Evolutionary conservation across 2,888 invertebrate species (phyloP).

Genomic region (Ophion slaviceki): DNA sequence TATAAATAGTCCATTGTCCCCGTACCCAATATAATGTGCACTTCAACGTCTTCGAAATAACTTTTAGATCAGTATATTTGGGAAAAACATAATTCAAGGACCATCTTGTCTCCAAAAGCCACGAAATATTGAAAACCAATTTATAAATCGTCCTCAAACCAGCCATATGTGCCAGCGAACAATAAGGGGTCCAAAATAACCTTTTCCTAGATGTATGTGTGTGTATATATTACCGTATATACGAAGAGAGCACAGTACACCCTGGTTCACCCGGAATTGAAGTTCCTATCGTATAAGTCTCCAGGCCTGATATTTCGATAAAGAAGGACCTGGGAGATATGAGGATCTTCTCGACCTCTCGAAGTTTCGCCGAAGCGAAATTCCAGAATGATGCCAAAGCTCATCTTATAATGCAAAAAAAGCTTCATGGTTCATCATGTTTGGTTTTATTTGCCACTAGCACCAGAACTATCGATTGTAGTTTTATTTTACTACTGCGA

Average conservation of each 20-base stretch:
- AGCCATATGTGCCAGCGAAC: too few relatives aligned
- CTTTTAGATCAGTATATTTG: neutral
- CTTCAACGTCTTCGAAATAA: neutral
- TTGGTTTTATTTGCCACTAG: too few relatives aligned
- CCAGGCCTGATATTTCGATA: slow-evolving; percentile 35
- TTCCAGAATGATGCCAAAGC: slow-evolving; percentile 5
- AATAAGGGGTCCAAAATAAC: too few relatives aligned
- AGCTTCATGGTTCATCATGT: neutral
- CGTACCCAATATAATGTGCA: neutral
- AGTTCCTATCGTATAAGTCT: slow-evolving; percentile 5
- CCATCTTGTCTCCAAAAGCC: too few relatives aligned
- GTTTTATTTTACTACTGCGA: too few relatives aligned
- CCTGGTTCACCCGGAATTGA: slow-evolving; percentile 29
- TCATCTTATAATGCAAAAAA: slow-evolving; percentile 4
- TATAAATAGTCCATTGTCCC: neutral
- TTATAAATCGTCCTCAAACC: too few relatives aligned
- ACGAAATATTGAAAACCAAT: too few relatives aligned
- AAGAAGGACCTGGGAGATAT: slow-evolving; percentile 17
- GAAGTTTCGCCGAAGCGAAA: slow-evolving; percentile 18
- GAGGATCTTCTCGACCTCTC: slow-evolving; percentile 9
- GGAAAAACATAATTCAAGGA: neutral
- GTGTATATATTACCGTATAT: neutral
- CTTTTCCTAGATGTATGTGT: neutral
- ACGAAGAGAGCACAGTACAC: neutral
- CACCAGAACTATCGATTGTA: too few relatives aligned